Evolutionary conservation across 92 coral and sea anemone genomes (phyloP), one percentile per base, ranked within the genome.

Genomic region (Bergia sp.): DNA sequence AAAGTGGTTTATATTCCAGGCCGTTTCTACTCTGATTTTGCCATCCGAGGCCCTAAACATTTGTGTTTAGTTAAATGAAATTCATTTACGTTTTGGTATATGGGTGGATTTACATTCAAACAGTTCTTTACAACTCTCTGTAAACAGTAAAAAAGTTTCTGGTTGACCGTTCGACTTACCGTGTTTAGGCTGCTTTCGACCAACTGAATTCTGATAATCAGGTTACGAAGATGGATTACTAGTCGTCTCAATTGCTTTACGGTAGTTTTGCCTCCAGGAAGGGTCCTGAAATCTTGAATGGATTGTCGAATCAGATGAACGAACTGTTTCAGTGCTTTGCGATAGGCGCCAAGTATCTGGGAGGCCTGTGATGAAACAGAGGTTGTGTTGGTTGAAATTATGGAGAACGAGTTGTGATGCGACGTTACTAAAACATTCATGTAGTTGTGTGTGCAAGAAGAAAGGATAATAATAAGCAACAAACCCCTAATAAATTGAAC

Each of bases 261-360:
- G 37, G 79, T 73, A 18, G 44, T 45, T 71, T 84, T 84, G 15
- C 65, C 79, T 9, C 79, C 87, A 45, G 77, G 10, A 43, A 71
- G 29, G 78, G 79, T 67, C 79, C 43, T 84, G 79, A 84, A 84
- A 45, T 18, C 42, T 23, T 3, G 78, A 47, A 84, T 72, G 23
- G 87, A 69, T 47, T 5, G 66, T 44, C 50, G 75, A 7, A 84
- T 65, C 13, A 20, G 66, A 20, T 49, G 65, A 7, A 71, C 64
- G 15, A 84, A 84, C 79, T 84, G 64, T 23, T 50, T 71, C 43
- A 84, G 77, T 15, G 16, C 78, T 47, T 37, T 50, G 65, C 65
- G 66, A 37, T 55, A 84, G 42, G 74, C 42, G 9, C 39, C 20
- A 44, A 84, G 36, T 84, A 71, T 36, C 29, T 47, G 45, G 44